These are phyloP conservation scores for Brachyalestes nurse DNA, from an alignment of 2,797 vertebrate species.

Conservation along the genomic window DNA sequence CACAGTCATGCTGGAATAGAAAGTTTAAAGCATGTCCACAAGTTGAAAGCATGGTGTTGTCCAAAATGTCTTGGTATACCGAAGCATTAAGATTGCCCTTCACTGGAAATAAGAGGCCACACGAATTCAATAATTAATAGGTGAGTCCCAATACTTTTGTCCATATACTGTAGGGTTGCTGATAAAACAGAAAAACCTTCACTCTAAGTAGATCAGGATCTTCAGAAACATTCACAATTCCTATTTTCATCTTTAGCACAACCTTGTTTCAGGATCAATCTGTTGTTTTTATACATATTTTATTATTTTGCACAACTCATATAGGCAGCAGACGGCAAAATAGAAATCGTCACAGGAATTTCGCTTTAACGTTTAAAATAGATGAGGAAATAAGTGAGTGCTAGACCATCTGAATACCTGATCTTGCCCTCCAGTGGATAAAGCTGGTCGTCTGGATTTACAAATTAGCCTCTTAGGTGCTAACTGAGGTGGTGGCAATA, in stretches of 20 bases:
- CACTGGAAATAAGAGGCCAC: no score
- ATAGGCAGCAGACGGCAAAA: not conserved
- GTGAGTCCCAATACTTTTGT: no score
- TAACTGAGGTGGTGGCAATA: constrained; percentile 16
- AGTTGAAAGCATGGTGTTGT: no score
- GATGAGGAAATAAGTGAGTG: constrained; percentile 8
- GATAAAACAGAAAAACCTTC: not conserved
- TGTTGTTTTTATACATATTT: not conserved
- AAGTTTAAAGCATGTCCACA: no score
- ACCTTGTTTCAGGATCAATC: not conserved
- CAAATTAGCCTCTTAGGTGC: constrained; percentile 21
- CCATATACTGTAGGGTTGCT: no score
- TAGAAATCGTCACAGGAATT: not conserved
- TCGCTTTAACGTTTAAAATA: not conserved
- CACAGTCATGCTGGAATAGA: no score
- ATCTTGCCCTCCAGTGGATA: constrained; percentile 6
- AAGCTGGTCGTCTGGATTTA: constrained; percentile 30
- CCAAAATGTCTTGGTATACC: no score
- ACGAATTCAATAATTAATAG: no score
- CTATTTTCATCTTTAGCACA: not conserved
- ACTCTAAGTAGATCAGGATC: not conserved
- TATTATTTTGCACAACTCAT: not conserved
- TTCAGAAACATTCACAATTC: not conserved
- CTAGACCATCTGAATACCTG: not conserved
- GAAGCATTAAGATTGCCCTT: no score